These are phyloP conservation scores for Thyatira batis DNA, from an alignment of 2,888 invertebrate genomes.

Conservation along the genomic window DNA sequence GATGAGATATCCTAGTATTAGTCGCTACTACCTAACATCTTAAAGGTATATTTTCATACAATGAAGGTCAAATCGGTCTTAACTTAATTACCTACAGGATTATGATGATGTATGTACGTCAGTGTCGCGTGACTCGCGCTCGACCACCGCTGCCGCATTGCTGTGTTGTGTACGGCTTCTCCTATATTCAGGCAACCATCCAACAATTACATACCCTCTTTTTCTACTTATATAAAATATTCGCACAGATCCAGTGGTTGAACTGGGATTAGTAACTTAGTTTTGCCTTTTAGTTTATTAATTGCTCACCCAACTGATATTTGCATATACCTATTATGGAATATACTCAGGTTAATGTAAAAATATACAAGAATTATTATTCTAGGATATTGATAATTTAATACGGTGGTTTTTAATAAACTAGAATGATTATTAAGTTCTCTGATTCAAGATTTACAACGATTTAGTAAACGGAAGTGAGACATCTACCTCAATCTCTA, in stretches of 20 bases:
- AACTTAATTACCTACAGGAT: constrained; percentile 68
- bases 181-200: neutral
- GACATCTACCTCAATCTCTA: no score
- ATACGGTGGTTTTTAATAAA: no score
- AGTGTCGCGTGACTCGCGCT: constrained; percentile 39
- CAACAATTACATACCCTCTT: neutral
- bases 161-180: constrained; percentile 8
- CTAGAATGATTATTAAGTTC: no score
- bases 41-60: neutral
- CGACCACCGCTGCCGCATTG: constrained; percentile 21
- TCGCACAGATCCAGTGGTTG: neutral
- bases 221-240: neutral
- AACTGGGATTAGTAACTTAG: neutral
- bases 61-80: constrained; percentile 44
- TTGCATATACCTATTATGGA: no score
- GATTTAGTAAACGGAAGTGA: no score
- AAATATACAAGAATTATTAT: no score
- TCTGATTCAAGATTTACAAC: no score
- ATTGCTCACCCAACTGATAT: no score
- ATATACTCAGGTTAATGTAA: no score
- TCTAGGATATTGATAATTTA: no score
- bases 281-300: neutral
- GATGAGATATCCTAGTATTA: no score
- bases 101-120: constrained; percentile 39
- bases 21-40: no score